Evolutionary conservation across 2,113 vertebrate genomes (phyloP).

Genomic region (Planiliza haematocheilus): DNA sequence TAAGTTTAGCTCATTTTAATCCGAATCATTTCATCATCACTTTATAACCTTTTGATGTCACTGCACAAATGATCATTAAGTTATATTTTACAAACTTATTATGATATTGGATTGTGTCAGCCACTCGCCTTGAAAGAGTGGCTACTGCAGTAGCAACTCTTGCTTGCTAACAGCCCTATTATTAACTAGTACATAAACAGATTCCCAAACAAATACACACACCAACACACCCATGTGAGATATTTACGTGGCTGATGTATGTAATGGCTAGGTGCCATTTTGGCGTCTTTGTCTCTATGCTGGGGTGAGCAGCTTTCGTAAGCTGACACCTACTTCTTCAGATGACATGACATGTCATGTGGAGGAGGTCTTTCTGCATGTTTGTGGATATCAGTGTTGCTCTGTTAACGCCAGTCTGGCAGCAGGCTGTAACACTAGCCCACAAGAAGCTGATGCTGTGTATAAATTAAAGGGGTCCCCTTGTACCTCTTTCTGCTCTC

Average conservation of each 20-base stretch:
- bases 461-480: constrained; percentile 78
- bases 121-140: constrained; percentile 18
- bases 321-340: constrained; percentile 73
- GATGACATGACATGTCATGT: constrained; percentile 78
- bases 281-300: constrained; percentile 84
- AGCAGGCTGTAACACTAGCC: constrained; percentile 86
- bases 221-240: constrained; percentile 56
- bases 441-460: constrained; percentile 74
- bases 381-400: constrained; percentile 82
- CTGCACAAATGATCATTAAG: neutral
- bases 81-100: neutral
- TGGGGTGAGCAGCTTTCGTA: constrained; percentile 79
- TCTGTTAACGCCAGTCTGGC: constrained; percentile 88
- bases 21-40: no score
- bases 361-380: constrained; percentile 78
- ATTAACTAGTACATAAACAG: constrained; percentile 72
- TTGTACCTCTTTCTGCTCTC: constrained; percentile 16
- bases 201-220: constrained; percentile 64
- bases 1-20: constrained; percentile 13
- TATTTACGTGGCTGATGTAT: constrained; percentile 66
- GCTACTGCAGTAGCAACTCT: constrained; percentile 7
- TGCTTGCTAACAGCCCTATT: constrained; percentile 58
- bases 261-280: constrained; percentile 76
- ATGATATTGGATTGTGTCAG: neutral
- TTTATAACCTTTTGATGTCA: no score